These are phyloP conservation scores for Corynorhinus townsendii DNA, from an alignment of 2,113 vertebrate genomes.

Conservation along the genomic window DNA sequence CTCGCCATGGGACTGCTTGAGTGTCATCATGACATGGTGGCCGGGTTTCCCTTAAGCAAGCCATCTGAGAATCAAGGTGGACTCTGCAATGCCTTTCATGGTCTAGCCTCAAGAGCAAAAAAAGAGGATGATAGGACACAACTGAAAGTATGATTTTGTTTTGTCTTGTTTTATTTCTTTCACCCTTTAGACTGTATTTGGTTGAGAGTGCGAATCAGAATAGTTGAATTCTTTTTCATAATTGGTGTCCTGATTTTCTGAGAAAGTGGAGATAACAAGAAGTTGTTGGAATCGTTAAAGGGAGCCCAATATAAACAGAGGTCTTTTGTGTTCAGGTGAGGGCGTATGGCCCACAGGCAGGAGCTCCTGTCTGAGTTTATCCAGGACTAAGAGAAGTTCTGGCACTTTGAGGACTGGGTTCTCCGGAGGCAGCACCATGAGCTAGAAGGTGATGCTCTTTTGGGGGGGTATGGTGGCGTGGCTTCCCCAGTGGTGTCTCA, in stretches of 20 bases:
- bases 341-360: rapidly evolving
- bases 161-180: neutral
- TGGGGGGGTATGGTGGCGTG: neutral
- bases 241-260: neutral
- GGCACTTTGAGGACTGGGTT: neutral
- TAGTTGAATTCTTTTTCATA: neutral
- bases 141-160: neutral
- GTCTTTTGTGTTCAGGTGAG: neutral
- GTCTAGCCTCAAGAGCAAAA: neutral
- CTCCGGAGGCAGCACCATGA: neutral
- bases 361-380: neutral
- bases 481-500: neutral
- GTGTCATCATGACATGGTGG: neutral
- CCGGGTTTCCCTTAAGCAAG: neutral
- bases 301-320: neutral
- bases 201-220: neutral
- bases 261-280: neutral
- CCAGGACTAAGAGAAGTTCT: neutral
- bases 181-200: neutral
- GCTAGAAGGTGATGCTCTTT: neutral
- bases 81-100: neutral
- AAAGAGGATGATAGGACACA: neutral
- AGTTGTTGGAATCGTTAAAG: neutral
- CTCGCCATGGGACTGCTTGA: neutral
- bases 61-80: neutral